Conservation (phyloP, 2,888 invertebrate species). For the Tenodera sinensis region DNA sequence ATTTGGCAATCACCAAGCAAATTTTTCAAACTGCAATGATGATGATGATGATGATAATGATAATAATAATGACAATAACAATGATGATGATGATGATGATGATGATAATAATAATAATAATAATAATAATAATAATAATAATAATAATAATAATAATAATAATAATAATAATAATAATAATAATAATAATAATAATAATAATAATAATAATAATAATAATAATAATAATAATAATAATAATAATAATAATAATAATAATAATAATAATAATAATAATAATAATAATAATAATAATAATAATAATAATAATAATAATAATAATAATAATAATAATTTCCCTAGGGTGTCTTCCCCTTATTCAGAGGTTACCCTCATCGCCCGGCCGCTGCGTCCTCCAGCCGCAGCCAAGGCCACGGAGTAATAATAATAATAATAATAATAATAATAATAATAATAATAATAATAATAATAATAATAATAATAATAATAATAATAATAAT, state of each 20-base stretch:
- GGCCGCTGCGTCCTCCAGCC: too few species aligned
- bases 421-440: neutral
- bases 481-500: neutral
- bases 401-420: too few species aligned
- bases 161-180: neutral
- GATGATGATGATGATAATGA: too few species aligned
- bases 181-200: neutral
- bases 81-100: too few species aligned
- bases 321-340: neutral
- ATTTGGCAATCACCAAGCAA: too few species aligned
- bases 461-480: neutral
- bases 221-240: neutral
- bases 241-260: neutral
- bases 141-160: neutral
- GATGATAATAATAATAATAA: too few species aligned
- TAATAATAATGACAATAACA: too few species aligned
- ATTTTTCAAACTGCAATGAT: too few species aligned
- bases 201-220: neutral
- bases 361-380: too few species aligned
- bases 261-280: neutral
- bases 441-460: neutral
- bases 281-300: neutral
- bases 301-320: neutral
- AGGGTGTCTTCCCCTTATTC: too few species aligned
- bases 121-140: too few species aligned